Base-by-base conservation (phyloP, 2,888 invertebrate species). In the Dynastes tityus region DNA sequence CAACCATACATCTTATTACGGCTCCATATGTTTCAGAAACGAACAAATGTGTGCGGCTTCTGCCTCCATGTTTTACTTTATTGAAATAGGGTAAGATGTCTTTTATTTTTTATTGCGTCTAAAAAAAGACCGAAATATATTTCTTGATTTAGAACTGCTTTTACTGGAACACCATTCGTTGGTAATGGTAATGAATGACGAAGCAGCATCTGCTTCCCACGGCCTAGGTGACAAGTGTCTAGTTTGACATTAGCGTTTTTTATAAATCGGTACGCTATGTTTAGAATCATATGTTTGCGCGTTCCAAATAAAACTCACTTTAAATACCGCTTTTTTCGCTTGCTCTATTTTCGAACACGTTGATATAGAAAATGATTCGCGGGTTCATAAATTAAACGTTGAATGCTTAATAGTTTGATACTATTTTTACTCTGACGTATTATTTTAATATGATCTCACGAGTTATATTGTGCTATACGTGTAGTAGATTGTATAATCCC, bases 151-250 rank as follows among this genome's bases (percentile, higher is more conserved):
- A 61, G 53, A 53, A 22, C 40, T 27, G 73, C 73, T 73, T 73
- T 73, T 73, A 73, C 73, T 61, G 45, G 58, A 58, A 45, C 73
- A 73, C n/a, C 45, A 32, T 58, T 22, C 16, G 22, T 58, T 37
- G 37, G 61, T 40, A 73, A 40, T 37, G 37, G 61, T 40, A 73
- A 40, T 40, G 45, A 73, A 73, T 73, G 61, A 58, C 58, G 61
- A 61, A 73, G 73, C 11, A 40, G 29, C 71, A 58, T 73, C 40
- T 73, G 73, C 53, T 73, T 73, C 73, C 73, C 73, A 73, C 73
- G 73, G 61, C 58, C 40, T 73, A 73, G 73, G 61, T 73, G 73
- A 73, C 73, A 73, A 73, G 73, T 73, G 73, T 40, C 37, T 40
- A 58, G 73, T 61, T 58, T 58, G 73, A 73, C 51, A 55, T 53